Evolutionary conservation across 2,797 vertebrate genomes (phyloP), one percentile per base, ranked within the genome.

Genomic region (Malurus splendens): DNA sequence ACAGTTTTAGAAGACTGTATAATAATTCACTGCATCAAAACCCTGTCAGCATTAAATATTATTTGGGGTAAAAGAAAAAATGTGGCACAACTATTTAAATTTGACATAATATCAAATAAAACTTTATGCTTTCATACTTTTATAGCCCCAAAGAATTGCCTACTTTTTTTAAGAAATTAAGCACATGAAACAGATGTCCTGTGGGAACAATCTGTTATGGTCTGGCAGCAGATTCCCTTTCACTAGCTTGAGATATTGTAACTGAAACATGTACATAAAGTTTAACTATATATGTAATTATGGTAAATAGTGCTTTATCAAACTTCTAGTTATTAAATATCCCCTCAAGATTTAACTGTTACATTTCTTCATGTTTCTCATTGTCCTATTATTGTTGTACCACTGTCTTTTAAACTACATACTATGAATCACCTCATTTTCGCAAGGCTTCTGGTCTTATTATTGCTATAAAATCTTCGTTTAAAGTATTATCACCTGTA

Each of bases 291-390:
- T 90, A 89, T 89, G 45, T 95, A 95, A 95, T 96, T 96, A 95
- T 70, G 82, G 77, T 94, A 96, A 96, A 96, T 93, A 96, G 89
- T 87, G 50, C 80, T 96, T 97, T 95, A 94, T 96, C 93, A 88
- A 87, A 88, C 90, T 91, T 90, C 75, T 75, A 92, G 77, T 94
- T 96, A 96, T 92, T 95, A 95, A 96, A 94, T 71, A 86, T 92
- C 87, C 92, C 88, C 89, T 91, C 67, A 89, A 95, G 92, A 96
- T 96, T 96, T 93, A 92, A 94, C 93, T 83, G 36, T 88, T 94
- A 80, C 77, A 82, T 94, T 45, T 83, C 54, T 86, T 89, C 60
- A 6, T 82, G 66, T 47, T 93, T 78, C 59, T 91, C n/a, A 45
- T 74, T 84, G 55, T 78, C 77, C 68, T 77, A 30, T 33, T 62